Percentiles rank a stretch among this genome's conserved stretches.
Conservation (phyloP, 2,113 vertebrate genomes). For the Dromiciops gliroides region DNA sequence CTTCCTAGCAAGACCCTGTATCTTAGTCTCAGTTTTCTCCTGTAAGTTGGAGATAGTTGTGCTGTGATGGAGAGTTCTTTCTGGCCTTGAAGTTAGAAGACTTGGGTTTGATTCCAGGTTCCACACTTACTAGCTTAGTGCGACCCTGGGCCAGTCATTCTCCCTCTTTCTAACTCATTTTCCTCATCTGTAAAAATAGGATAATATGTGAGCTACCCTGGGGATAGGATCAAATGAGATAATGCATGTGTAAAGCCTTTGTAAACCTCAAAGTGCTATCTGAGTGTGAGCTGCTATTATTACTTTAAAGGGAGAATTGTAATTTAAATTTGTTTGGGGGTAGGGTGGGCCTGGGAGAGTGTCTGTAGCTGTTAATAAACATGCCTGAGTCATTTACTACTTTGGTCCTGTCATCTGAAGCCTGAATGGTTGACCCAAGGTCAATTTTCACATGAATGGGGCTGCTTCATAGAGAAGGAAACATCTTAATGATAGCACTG, state of each 20-base stretch:
- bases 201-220: neutral
- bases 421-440: slow-evolving; percentile 46
- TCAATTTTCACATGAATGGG: neutral
- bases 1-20: neutral
- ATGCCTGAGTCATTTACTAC: slow-evolving; percentile 25
- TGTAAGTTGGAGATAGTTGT: neutral
- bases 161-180: neutral
- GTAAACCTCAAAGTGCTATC: neutral
- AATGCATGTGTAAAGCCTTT: neutral
- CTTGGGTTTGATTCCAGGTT: neutral
- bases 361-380: slow-evolving; percentile 8
- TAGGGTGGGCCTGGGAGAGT: slow-evolving; percentile 4
- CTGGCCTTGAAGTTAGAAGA: neutral
- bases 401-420: neutral
- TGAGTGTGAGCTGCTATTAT: neutral
- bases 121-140: neutral
- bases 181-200: neutral
- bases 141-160: neutral
- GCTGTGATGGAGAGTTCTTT: neutral
- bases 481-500: slow-evolving; percentile 9
- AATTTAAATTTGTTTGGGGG: slow-evolving; percentile 11
- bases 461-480: neutral
- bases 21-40: neutral
- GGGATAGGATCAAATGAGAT: neutral
- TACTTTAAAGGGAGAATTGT: neutral